Percentiles rank a stretch among this genome's conserved stretches.
phyloP scores from a whole-genome alignment of 2,888 invertebrate genomes.

The Prenolepis imparis region DNA sequence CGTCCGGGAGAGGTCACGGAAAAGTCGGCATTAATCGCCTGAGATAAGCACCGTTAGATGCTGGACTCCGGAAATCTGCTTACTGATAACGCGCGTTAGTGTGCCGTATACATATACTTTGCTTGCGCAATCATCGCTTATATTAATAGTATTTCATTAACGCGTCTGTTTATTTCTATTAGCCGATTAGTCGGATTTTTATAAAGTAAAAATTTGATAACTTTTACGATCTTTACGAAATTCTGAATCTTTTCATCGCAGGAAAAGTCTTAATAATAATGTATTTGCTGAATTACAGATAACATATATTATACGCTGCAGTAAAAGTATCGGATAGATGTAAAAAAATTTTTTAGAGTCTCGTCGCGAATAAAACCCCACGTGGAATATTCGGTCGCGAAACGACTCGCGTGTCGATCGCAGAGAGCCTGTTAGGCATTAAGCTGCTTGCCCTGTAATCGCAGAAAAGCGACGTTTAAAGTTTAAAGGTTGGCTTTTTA shows the following conservation, averaged over 20 bases:
- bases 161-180: not conserved
- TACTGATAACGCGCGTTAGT: conserved; percentile 14
- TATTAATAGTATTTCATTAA: not conserved
- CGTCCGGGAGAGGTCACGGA: conserved; percentile 21
- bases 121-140: conserved; percentile 22
- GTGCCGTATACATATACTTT: not conserved
- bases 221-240: not conserved
- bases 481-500: conserved; percentile 31
- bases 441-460: conserved; percentile 26
- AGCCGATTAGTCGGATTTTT: not conserved
- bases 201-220: not conserved
- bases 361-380: not conserved
- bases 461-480: conserved; percentile 44
- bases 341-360: not conserved
- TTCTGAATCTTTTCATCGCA: not conserved
- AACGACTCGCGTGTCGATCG: conserved; percentile 43
- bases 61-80: conserved; percentile 18
- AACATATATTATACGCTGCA: not conserved
- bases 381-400: conserved; percentile 5
- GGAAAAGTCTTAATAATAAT: not conserved
- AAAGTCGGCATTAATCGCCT: conserved; percentile 35
- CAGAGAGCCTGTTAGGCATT: conserved; percentile 12
- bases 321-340: not conserved
- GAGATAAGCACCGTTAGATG: conserved; percentile 26
- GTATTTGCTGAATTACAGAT: not conserved